A percentile compares a stretch with the other conserved stretches of the same genome.
These are phyloP conservation scores for Lepus townsendii DNA, from an alignment of 2,797 vertebrate species.

Conservation along the genomic window DNA sequence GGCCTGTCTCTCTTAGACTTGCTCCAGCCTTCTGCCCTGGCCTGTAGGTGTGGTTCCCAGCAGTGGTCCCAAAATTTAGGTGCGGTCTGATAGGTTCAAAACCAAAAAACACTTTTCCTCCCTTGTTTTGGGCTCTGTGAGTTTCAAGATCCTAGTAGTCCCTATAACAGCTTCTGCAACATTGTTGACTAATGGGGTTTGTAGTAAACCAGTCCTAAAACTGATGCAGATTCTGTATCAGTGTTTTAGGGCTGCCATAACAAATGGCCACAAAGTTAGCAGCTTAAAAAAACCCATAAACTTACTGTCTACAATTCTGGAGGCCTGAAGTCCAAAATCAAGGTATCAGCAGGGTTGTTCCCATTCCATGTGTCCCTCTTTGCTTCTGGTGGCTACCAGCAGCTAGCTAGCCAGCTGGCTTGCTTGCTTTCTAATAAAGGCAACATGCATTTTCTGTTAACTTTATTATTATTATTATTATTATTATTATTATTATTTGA, in stretches of 20 bases:
- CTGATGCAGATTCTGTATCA: slow-evolving; percentile 11
- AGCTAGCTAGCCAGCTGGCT: too few relatives aligned
- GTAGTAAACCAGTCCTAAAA: background rate
- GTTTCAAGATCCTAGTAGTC: background rate
- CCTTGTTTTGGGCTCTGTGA: slow-evolving; percentile 1
- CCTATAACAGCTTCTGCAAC: background rate
- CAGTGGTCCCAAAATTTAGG: background rate
- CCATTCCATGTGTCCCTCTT: background rate
- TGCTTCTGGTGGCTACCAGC: background rate
- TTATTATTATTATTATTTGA: too few relatives aligned
- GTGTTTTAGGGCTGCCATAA: background rate
- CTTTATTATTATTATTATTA: too few relatives aligned
- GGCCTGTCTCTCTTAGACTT: background rate
- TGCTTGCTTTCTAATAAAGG: too few relatives aligned
- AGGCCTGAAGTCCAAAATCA: background rate
- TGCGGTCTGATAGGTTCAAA: slow-evolving; percentile 26
- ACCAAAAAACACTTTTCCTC: background rate
- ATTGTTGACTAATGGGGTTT: background rate
- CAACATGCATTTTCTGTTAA: too few relatives aligned
- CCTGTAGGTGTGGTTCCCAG: background rate
- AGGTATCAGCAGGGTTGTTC: background rate
- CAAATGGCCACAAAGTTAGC: background rate
- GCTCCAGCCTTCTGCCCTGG: background rate
- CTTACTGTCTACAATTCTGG: background rate
- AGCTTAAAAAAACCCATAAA: background rate